A percentile compares a stretch with the other conserved stretches of the same genome.
phyloP scores from a whole-genome alignment of 1,140 invertebrate species.

The Drosophila serrata region DNA sequence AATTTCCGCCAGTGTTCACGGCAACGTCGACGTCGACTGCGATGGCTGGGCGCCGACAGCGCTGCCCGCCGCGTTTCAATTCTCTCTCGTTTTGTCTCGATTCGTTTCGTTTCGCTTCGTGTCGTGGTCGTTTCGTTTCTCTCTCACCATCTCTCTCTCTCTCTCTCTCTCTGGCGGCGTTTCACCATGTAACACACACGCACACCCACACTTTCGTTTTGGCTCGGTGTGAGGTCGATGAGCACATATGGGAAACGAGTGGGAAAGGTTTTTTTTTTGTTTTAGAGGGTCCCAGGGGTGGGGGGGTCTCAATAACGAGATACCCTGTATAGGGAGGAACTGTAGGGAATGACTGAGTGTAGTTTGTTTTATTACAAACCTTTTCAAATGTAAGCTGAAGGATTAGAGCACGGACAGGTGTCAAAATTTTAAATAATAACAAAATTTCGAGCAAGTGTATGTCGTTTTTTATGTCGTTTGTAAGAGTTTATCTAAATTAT shows the following conservation, averaged over 20 bases:
- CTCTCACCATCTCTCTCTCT: slow-evolving; percentile 23
- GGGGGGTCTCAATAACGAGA: background rate
- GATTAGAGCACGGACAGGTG: background rate
- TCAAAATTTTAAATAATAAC: no score
- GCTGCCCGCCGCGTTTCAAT: slow-evolving; percentile 63
- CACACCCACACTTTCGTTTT: slow-evolving; percentile 65
- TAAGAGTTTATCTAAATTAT: no score
- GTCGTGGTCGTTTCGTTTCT: slow-evolving; percentile 28
- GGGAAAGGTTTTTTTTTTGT: slow-evolving; percentile 2
- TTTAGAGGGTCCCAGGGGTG: background rate
- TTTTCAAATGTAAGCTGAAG: background rate
- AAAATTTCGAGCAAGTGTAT: no score
- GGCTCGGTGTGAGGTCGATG: slow-evolving; percentile 73
- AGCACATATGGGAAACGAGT: slow-evolving; percentile 51
- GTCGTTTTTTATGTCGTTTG: no score
- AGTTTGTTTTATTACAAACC: background rate
- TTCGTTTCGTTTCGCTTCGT: slow-evolving; percentile 2
- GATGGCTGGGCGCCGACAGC: slow-evolving; percentile 45
- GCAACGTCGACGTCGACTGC: slow-evolving; percentile 15
- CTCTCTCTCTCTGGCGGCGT: slow-evolving; percentile 14
- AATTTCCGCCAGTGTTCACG: slow-evolving; percentile 26
- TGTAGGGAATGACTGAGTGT: background rate
- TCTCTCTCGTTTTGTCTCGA: slow-evolving; percentile 52
- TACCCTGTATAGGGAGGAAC: slow-evolving; percentile 1
- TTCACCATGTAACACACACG: slow-evolving; percentile 56